phyloP scores from a whole-genome alignment of 2,888 invertebrate species.

The Chrysomela aeneicollis region DNA sequence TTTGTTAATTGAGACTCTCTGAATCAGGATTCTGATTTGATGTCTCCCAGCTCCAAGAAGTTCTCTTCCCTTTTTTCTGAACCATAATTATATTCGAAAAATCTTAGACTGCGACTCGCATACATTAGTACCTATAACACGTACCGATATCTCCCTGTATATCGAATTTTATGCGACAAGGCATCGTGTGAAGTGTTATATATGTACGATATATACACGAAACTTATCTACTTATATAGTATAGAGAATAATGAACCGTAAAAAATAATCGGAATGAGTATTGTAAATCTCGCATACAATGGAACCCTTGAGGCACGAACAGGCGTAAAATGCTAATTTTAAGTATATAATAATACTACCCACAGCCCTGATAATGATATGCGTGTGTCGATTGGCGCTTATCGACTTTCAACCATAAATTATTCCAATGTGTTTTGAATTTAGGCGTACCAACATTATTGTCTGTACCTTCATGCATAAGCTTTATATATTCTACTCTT shows the following conservation, averaged over 20 bases:
- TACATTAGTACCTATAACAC: too few species aligned
- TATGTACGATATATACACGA: not conserved
- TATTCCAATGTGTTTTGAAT: constrained; percentile 15
- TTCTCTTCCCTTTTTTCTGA: too few species aligned
- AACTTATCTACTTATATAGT: too few species aligned
- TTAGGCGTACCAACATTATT: not conserved
- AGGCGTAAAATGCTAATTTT: constrained; percentile 14
- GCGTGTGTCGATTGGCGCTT: constrained; percentile 11
- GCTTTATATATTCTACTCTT: too few species aligned
- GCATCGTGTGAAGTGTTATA: too few species aligned
- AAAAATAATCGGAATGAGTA: not conserved
- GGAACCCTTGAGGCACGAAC: constrained; percentile 4
- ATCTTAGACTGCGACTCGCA: too few species aligned
- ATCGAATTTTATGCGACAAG: too few species aligned
- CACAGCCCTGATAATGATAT: constrained; percentile 18
- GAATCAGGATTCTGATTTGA: too few species aligned
- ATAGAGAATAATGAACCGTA: not conserved
- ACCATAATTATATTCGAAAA: too few species aligned
- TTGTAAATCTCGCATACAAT: constrained; percentile 10
- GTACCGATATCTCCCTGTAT: too few species aligned
- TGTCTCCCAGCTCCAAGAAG: too few species aligned
- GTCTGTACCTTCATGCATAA: not conserved
- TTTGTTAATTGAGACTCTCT: too few species aligned
- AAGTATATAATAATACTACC: constrained; percentile 17
- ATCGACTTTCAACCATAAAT: constrained; percentile 21